phyloP scores from a whole-genome alignment of 2,113 vertebrate species.

The Pollimyrus isidori region DNA sequence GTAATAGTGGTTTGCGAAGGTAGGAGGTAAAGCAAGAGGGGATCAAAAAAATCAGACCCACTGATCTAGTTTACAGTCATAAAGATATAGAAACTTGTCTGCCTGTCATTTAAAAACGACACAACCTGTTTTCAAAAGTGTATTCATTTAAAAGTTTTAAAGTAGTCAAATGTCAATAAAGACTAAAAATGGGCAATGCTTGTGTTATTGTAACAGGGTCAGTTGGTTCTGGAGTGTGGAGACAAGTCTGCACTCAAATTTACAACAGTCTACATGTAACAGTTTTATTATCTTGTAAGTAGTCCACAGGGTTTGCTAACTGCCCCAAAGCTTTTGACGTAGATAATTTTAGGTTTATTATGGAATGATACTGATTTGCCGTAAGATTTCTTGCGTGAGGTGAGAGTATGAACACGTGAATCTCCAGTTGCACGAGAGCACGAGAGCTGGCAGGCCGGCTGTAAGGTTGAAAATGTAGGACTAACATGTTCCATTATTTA shows the following conservation, averaged over 20 bases:
- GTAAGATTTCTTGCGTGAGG: neutral
- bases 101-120: neutral
- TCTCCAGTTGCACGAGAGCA: neutral
- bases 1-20: conserved; percentile 10
- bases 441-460: neutral
- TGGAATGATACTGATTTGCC: neutral
- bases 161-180: neutral
- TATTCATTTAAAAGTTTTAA: neutral
- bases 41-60: neutral
- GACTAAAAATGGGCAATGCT: neutral
- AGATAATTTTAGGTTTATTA: neutral
- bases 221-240: neutral
- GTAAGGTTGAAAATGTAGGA: neutral
- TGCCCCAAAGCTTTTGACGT: neutral
- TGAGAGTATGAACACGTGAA: neutral
- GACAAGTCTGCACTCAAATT: neutral
- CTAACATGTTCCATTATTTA: neutral
- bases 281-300: neutral
- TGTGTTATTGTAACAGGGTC: neutral
- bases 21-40: conserved; percentile 11
- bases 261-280: neutral
- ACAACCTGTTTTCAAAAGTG: neutral
- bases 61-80: conserved; percentile 11
- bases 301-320: neutral
- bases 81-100: neutral